phyloP scores from a whole-genome alignment of 23 tunicate species.

The Trididemnum nubilum region DNA sequence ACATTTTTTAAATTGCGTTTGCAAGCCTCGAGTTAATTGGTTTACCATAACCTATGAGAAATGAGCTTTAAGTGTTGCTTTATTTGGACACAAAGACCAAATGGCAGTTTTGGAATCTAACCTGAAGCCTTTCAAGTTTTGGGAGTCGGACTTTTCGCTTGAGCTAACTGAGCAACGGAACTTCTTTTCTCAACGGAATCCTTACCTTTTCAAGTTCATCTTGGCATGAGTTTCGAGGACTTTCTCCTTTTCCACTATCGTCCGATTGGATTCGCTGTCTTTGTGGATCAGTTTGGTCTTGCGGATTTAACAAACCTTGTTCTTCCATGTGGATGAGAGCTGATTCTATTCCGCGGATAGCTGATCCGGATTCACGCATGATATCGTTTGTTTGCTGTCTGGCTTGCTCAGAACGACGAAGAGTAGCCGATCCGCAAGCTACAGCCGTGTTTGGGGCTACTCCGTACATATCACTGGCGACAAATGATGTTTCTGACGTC shows the following conservation, averaged over 20 bases:
- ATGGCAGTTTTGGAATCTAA: no score
- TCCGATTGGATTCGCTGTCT: slow-evolving; percentile 60
- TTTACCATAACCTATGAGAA: no score
- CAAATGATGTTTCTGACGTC: not conserved
- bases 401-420: slow-evolving; percentile 52
- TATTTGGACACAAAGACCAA: no score
- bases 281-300: slow-evolving; percentile 11
- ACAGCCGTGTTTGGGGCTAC: slow-evolving; percentile 36
- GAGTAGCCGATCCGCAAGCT: slow-evolving; percentile 42
- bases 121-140: no score
- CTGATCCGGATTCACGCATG: slow-evolving; percentile 67
- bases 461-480: not conserved
- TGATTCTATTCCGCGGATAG: slow-evolving; percentile 40
- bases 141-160: no score
- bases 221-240: slow-evolving; percentile 74
- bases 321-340: slow-evolving; percentile 34
- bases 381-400: slow-evolving; percentile 47
- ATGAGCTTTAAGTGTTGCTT: no score
- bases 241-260: slow-evolving; percentile 94
- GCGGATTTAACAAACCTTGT: slow-evolving; percentile 9
- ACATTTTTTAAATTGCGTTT: no score
- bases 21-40: no score
- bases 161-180: no score
- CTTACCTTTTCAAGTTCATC: no score
- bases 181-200: no score